Evolutionary conservation across 37 sponge, comb jelly and placozoan species (phyloP).

Genomic region (Corticium candelabrum): DNA sequence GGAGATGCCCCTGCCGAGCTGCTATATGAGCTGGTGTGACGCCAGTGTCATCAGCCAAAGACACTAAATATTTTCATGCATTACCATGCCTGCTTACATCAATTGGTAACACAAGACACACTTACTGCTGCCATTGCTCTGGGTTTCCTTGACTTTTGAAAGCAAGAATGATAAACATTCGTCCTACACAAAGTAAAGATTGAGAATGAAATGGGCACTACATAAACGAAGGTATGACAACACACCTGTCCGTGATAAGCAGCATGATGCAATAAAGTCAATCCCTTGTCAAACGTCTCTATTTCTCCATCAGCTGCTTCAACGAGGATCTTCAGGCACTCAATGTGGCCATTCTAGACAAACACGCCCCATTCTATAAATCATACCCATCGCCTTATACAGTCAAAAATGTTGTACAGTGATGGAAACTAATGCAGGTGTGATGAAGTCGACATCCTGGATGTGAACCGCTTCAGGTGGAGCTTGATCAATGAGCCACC

Average conservation of each 20-base stretch:
- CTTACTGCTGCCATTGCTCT: too few relatives aligned
- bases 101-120: too few relatives aligned
- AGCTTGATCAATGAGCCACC: neutral
- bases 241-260: conserved; percentile 7
- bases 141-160: too few relatives aligned
- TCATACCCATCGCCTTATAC: too few relatives aligned
- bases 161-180: too few relatives aligned
- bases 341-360: conserved; percentile 9
- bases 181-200: too few relatives aligned
- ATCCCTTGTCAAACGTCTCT: neutral
- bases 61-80: too few relatives aligned
- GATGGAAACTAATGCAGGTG: neutral
- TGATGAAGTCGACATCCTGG: conserved; percentile 11
- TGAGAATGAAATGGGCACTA: too few relatives aligned
- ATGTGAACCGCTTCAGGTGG: conserved; percentile 23
- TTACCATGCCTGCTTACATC: too few relatives aligned
- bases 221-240: neutral
- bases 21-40: conserved; percentile 8
- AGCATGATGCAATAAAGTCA: conserved; percentile 5
- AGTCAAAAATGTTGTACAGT: too few relatives aligned
- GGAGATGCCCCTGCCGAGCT: neutral
- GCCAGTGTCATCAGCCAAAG: neutral
- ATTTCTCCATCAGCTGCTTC: neutral
- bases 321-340: neutral
- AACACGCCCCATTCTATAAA: neutral